Percentiles rank a stretch among this genome's conserved stretches.
These are phyloP conservation scores for Kryptolebias ocellatus DNA, from an alignment of 2,797 vertebrate species.

Conservation along the genomic window DNA sequence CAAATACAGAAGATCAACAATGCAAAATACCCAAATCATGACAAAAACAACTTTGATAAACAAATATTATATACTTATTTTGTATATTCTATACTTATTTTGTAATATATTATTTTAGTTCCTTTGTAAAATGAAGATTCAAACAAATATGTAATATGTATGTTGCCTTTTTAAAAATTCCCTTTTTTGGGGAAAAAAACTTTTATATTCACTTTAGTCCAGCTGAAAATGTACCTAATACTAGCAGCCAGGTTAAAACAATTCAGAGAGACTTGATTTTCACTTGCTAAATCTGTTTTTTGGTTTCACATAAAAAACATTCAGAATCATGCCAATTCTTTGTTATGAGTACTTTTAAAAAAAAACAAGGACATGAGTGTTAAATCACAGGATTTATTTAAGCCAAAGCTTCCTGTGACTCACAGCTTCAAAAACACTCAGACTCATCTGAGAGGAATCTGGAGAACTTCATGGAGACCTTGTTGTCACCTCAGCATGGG, in stretches of 20 bases:
- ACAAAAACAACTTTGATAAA: too few relatives aligned
- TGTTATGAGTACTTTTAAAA: neutral
- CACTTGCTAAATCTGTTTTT: constrained; percentile 1
- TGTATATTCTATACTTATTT: too few relatives aligned
- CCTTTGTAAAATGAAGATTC: too few relatives aligned
- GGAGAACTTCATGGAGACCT: constrained; percentile 64
- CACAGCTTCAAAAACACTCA: constrained; percentile 51
- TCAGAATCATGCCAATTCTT: neutral
- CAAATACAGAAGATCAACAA: too few relatives aligned
- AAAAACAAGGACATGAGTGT: constrained; percentile 3
- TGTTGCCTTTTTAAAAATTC: too few relatives aligned
- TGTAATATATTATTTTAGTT: too few relatives aligned
- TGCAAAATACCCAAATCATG: too few relatives aligned
- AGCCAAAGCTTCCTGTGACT: constrained; percentile 78
- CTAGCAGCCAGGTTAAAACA: neutral
- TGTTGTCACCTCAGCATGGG: constrained; percentile 23
- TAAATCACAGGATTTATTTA: constrained; percentile 46
- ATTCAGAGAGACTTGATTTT: neutral
- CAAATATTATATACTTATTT: too few relatives aligned
- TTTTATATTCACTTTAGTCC: too few relatives aligned
- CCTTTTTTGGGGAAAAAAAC: too few relatives aligned
- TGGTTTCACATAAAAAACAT: constrained; percentile 9
- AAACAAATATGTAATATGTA: too few relatives aligned
- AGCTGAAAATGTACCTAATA: too few relatives aligned
- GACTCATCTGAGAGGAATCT: constrained; percentile 77